Base-by-base conservation (phyloP, 2,797 vertebrate species). In the Hozukius guyotensis region DNA sequence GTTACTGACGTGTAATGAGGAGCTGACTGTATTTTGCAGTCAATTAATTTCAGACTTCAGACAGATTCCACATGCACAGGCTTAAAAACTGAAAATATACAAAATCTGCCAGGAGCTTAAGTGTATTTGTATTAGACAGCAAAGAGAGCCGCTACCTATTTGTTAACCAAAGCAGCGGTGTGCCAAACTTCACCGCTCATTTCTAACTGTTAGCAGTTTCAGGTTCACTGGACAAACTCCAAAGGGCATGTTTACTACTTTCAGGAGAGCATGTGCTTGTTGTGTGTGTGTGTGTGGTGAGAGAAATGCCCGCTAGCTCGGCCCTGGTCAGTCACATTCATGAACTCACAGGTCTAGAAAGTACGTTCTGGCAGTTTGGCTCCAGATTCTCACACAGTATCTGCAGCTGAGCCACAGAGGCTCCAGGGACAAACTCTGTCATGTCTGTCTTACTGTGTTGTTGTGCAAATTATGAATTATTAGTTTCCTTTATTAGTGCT, bases 141-240 rank as follows among this genome's bases (percentile, higher is more conserved):
- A 61, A 71, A 72, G 14, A 64, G 29, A 73, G 42, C 59, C 22
- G 64, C 34, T 55, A 49, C 20, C 61, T 86, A 60, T 76, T 82
- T 80, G 78, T 78, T 78, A 67, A 73, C 74, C 72, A 75, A 79
- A 81, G 66, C 75, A 80, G 62, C 70, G 32, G 46, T 38, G 75
- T 32, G 42, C 46, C 14, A 64, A 42, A 82, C 67, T 49, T 25
- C 57, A 52, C 78, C 24, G 4, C 73, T 81, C 52, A 32, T 59
- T 75, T 80, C 62, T 77, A 70, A 56, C 73, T 84, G 84, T 68
- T 69, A 63, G 62, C 68, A 74, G 81, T 75, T 57, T 77, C 72
- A 79, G 75, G 31, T 87, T 85, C 72, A 62, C 20, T 69, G 83
- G 83, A 72, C 86, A 90, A 88, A 90, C 83, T 91, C 85, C 88